These are phyloP conservation scores for Keiferia lycopersicella DNA, from an alignment of 2,888 invertebrate species.

Conservation along the genomic window DNA sequence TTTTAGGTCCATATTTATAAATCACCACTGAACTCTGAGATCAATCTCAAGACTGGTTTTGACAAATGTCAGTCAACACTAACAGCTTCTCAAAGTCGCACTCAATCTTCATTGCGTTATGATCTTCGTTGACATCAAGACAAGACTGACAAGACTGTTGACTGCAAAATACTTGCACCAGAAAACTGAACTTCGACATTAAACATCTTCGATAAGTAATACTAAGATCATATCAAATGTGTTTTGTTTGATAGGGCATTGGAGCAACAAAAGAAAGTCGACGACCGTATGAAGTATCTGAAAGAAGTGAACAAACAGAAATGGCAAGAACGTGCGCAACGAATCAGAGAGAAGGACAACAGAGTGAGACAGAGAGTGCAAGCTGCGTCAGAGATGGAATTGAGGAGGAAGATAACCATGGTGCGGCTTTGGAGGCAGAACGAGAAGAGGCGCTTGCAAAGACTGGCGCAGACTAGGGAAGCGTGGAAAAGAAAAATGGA, in stretches of 20 bases:
- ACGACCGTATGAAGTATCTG: conserved; percentile 63
- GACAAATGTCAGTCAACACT: too few species aligned
- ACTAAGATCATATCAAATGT: neutral
- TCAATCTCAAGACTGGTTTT: too few species aligned
- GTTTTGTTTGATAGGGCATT: conserved; percentile 52
- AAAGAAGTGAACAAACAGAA: conserved; percentile 64
- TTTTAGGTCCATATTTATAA: too few species aligned
- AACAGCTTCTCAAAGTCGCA: too few species aligned
- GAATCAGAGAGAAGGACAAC: conserved; percentile 59
- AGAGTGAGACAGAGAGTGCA: conserved; percentile 70
- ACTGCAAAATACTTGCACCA: too few species aligned
- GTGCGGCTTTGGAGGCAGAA: conserved; percentile 68
- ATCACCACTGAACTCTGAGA: too few species aligned
- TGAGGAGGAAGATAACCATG: conserved; percentile 72
- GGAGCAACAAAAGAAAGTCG: conserved; percentile 66
- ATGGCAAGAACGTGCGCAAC: conserved; percentile 56
- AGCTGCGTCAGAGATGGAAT: conserved; percentile 70
- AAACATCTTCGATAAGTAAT: too few species aligned
- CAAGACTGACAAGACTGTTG: too few species aligned
- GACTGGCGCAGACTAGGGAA: conserved; percentile 61
- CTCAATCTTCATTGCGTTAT: too few species aligned
- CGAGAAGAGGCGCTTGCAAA: conserved; percentile 63
- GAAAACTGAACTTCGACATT: too few species aligned
- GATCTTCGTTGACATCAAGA: too few species aligned
- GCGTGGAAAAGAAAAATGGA: conserved; percentile 53